A percentile compares a stretch with the other conserved stretches of the same genome.
These are phyloP conservation scores for Catocala fraxini DNA, from an alignment of 2,888 invertebrate genomes.

Conservation along the genomic window DNA sequence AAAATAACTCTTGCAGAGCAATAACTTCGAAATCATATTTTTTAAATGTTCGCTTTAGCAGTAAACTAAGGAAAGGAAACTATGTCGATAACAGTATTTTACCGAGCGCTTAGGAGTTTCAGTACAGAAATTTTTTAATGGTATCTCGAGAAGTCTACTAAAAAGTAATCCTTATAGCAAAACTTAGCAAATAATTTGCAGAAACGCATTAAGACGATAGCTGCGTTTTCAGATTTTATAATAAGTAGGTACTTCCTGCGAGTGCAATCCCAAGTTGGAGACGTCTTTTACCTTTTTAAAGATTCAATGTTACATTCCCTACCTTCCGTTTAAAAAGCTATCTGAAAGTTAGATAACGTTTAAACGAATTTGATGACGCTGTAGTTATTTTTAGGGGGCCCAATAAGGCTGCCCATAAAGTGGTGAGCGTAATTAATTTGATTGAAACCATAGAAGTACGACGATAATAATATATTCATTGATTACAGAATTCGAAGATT, in stretches of 20 bases:
- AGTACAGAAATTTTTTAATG: slow-evolving; percentile 6
- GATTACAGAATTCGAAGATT: no score
- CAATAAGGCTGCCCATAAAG: no score
- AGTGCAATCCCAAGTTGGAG: slow-evolving; percentile 7
- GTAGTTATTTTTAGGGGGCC: background rate
- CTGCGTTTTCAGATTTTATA: slow-evolving; percentile 4
- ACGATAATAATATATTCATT: no score
- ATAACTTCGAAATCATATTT: slow-evolving; percentile 11
- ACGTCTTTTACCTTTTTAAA: background rate
- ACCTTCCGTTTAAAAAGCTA: background rate
- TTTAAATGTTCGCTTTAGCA: background rate
- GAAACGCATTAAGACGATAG: slow-evolving; percentile 19
- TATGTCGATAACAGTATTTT: slow-evolving; percentile 9
- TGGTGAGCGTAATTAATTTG: no score
- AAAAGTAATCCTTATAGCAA: slow-evolving; percentile 25
- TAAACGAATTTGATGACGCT: background rate
- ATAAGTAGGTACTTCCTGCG: background rate
- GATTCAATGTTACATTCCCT: background rate
- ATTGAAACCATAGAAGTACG: no score
- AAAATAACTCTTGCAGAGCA: slow-evolving; percentile 31
- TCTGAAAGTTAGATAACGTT: background rate
- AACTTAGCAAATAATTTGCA: slow-evolving; percentile 40
- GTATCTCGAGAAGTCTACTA: slow-evolving; percentile 6
- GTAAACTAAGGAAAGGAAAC: slow-evolving; percentile 4
- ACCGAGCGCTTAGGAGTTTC: background rate